phyloP scores from a whole-genome alignment of 2,888 invertebrate species.

The Cantharis rufa region DNA sequence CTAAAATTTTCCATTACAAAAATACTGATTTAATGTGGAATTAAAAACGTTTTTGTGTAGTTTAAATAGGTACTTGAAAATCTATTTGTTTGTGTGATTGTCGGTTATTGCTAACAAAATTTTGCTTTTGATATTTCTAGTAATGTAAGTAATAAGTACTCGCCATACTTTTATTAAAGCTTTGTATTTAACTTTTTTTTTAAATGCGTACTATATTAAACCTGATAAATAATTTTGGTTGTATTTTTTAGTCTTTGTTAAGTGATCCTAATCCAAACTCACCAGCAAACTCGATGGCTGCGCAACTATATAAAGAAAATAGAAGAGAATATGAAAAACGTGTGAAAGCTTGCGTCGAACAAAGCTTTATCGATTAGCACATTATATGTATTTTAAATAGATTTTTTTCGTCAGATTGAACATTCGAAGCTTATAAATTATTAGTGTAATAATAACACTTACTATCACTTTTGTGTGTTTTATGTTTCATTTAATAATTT shows the following conservation, averaged over 20 bases:
- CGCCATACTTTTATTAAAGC: neutral
- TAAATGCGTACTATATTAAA: neutral
- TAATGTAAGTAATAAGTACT: neutral
- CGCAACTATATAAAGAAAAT: constrained; percentile 99
- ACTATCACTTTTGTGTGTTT: constrained; percentile 18
- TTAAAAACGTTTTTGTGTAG: no score
- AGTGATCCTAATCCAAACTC: constrained; percentile 99
- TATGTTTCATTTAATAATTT: constrained; percentile 20
- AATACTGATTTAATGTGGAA: no score
- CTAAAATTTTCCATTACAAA: no score
- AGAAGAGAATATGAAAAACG: constrained; percentile 98
- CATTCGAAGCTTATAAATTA: constrained; percentile 29
- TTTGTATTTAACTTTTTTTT: neutral
- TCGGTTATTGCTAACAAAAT: neutral
- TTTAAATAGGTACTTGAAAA: no score
- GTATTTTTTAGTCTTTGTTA: constrained; percentile 87
- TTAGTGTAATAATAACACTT: constrained; percentile 21
- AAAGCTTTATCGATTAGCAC: constrained; percentile 92
- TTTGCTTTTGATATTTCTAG: neutral
- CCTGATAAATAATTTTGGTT: constrained; percentile 13
- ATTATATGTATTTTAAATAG: constrained; percentile 18
- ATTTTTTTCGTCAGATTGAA: constrained; percentile 24
- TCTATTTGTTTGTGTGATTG: neutral
- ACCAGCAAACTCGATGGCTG: constrained; percentile 98
- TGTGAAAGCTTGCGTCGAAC: constrained; percentile 99